These are phyloP conservation scores for Heliconius ethilla DNA, from an alignment of 2,888 invertebrate species.

Conservation along the genomic window DNA sequence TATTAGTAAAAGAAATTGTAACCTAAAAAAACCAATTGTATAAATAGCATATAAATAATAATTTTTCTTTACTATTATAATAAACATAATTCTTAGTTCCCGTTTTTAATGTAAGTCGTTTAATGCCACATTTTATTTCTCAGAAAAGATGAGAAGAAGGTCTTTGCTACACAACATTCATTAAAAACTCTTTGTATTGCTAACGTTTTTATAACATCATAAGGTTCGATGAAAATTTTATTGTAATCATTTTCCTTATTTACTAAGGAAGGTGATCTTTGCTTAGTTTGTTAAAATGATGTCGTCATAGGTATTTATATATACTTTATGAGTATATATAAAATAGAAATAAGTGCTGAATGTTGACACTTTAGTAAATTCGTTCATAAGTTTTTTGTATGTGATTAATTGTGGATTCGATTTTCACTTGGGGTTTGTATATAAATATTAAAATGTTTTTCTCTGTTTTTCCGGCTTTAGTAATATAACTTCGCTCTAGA, in stretches of 20 bases:
- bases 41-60: too few species aligned
- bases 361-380: not conserved
- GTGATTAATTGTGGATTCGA: not conserved
- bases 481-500: too few species aligned
- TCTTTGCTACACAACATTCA: not conserved
- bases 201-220: not conserved
- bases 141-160: not conserved
- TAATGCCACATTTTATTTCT: not conserved
- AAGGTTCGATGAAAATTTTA: constrained; percentile 5
- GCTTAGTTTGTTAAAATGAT: constrained; percentile 7
- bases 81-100: too few species aligned
- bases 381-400: not conserved
- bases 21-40: too few species aligned
- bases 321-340: not conserved
- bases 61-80: too few species aligned
- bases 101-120: too few species aligned
- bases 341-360: not conserved
- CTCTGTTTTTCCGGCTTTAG: too few species aligned
- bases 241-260: constrained; percentile 19
- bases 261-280: constrained; percentile 12
- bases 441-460: not conserved
- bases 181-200: not conserved
- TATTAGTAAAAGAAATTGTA: too few species aligned
- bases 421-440: not conserved
- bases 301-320: constrained; percentile 10